Base-by-base conservation (phyloP, 2,888 invertebrate species). In the Ophioninae sp. region DNA sequence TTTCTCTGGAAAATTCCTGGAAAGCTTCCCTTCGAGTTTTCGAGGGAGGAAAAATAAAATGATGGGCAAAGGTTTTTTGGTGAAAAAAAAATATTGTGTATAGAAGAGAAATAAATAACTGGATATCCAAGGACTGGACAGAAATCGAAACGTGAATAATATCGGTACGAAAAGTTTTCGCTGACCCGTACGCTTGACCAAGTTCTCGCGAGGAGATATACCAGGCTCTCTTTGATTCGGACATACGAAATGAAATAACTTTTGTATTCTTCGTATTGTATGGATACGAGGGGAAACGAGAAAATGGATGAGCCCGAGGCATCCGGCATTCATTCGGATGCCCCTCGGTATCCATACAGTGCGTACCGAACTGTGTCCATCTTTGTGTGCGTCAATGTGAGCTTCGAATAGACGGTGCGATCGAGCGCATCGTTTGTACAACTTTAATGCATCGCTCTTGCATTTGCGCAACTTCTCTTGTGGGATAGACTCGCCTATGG, bases 81-180 rank as follows among this genome's bases (percentile, higher is more conserved):
- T 13, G 13, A 44, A 44, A 44, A 44, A 44, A 44, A 44, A 44
- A 44, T 13, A 13, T 1, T 13, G 5, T 44, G 13, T 5, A 13
- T 10, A 13, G 2, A 44, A 10, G 44, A 13, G 44, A 13, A 44
- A 44, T 44, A 44, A 44, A 44, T 44, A 13, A 13, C 44, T 44
- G 44, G 10, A 3, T 44, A 13, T 44, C 44, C 44, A 13, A 44
- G 75, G 51, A 23, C 67, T 75, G 69, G 63, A 69, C 74, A 64
- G 41, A 75, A 71, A 71, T 75, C 68, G 64, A 81, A 81, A 81
- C 59, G 81, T 76, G 81, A 81, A 81, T 81, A 81, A 71, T 81
- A 76, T 75, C 75, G 71, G 74, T 37, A 76, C 37, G 59, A 71
- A 81, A 81, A 71, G 58, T 81, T 81, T 71, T 30, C 22, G 59